Conservation (phyloP, 2,113 vertebrate genomes). For the Dicaeum eximium region DNA sequence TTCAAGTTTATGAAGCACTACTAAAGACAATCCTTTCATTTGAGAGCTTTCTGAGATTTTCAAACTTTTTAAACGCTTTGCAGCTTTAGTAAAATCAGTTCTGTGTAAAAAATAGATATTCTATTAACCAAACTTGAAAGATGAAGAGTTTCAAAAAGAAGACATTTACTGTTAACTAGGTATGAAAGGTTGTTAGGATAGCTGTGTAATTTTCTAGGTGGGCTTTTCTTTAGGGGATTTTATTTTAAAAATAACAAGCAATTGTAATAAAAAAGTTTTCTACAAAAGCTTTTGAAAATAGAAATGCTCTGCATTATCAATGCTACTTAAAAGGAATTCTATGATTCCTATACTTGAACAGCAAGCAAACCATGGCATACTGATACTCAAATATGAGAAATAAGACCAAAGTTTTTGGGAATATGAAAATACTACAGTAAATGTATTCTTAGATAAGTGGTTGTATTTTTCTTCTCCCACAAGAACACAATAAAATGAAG, state of each 20-base stretch:
- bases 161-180: background rate
- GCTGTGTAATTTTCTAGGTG: background rate
- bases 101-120: background rate
- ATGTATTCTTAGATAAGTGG: background rate
- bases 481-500: background rate
- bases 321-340: background rate
- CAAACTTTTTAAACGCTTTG: background rate
- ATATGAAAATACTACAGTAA: background rate
- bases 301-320: background rate
- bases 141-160: background rate
- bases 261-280: background rate
- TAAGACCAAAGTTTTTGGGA: background rate
- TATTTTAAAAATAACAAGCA: background rate
- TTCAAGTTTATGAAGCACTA: background rate
- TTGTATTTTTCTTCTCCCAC: background rate
- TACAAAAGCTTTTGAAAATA: slow-evolving; percentile 3
- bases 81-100: background rate
- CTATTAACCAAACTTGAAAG: background rate
- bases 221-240: background rate
- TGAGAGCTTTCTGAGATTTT: background rate
- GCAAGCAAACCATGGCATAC: background rate
- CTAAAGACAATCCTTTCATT: background rate
- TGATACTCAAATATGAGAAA: background rate
- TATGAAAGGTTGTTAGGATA: background rate
- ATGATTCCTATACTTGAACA: background rate